Conservation (phyloP, 2,888 invertebrate species). For the Drosophila paracracens region DNA sequence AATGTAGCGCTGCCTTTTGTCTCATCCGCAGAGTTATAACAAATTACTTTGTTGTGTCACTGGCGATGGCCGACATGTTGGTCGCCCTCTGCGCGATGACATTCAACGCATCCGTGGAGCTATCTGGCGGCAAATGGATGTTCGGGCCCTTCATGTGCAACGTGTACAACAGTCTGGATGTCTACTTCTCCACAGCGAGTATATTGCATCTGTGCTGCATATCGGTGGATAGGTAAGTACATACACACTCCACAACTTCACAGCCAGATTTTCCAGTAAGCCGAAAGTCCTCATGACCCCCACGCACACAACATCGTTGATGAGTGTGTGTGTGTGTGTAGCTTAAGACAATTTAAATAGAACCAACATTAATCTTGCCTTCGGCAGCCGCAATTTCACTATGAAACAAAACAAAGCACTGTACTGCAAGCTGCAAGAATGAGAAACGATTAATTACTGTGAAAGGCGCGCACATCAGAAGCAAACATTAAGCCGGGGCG, state of each 20-base stretch:
- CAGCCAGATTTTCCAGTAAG: neutral
- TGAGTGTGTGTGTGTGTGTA: neutral
- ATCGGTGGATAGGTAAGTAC: slow-evolving; percentile 89
- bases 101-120: slow-evolving; percentile 95
- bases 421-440: slow-evolving; percentile 33
- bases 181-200: slow-evolving; percentile 96
- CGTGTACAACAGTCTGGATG: slow-evolving; percentile 98
- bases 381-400: slow-evolving; percentile 51
- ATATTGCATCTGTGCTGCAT: slow-evolving; percentile 97
- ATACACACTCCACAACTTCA: neutral
- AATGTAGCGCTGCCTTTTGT: slow-evolving; percentile 44
- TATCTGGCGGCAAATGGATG: slow-evolving; percentile 93
- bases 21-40: slow-evolving; percentile 90
- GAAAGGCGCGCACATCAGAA: slow-evolving; percentile 75
- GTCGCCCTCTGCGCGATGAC: slow-evolving; percentile 98
- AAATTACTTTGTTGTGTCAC: slow-evolving; percentile 97
- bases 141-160: slow-evolving; percentile 97
- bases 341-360: slow-evolving; percentile 31
- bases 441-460: slow-evolving; percentile 75
- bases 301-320: neutral
- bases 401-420: slow-evolving; percentile 41
- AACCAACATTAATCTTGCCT: slow-evolving; percentile 68
- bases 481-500: slow-evolving; percentile 70
- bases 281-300: neutral
- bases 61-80: slow-evolving; percentile 97